Evolutionary conservation across 2,113 vertebrate genomes (phyloP), one percentile per base, ranked within the genome.

Genomic region (Ranitomeya variabilis): DNA sequence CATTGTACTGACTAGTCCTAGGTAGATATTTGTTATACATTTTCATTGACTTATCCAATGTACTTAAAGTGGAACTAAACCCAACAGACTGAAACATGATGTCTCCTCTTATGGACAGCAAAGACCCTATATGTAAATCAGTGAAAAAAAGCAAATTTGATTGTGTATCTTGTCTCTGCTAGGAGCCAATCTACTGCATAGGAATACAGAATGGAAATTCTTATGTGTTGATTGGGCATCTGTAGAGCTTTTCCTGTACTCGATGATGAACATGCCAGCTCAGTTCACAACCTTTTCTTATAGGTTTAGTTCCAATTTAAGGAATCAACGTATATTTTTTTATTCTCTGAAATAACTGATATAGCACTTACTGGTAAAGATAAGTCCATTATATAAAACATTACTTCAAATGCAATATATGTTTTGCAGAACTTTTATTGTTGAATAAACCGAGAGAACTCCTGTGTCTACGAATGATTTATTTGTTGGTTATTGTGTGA

Each of bases 271-370:
- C 1, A 57, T 59, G 5, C n/a, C 5, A 57, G 51, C 11, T 23
- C 13, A 13, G 77, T n/a, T 79, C 19, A 79, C n/a, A 12, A 12
- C 45, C 76, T n/a, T 80, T 31, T 57, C 55, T 55, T 60, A 59
- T 80, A 18, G 14, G 78, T 80, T 59, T 80, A 57, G 55, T 60
- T 59, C 78, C 54, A 80, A 31, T 80, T 80, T 26, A 59, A 80
- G 78, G n/a, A 23, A 59, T 80, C 55, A 80, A 60, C 78, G 31
- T 80, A 79, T 79, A 79, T 79, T 79, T 80, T 59, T 80, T 60
- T 80, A 57, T 18, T 80, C 78, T 80, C 23, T 26, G 23, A 80
- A 59, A 80, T 16, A 26, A 80, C n/a, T 31, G 52, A 59, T 79
- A 79, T 23, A 26, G 78, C 78, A 59, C 15, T 80, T 57, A 80